Percentiles rank a stretch among this genome's conserved stretches.
phyloP scores from a whole-genome alignment of 92 coral and sea anemone species.

The Isaurus tuberculatus region DNA sequence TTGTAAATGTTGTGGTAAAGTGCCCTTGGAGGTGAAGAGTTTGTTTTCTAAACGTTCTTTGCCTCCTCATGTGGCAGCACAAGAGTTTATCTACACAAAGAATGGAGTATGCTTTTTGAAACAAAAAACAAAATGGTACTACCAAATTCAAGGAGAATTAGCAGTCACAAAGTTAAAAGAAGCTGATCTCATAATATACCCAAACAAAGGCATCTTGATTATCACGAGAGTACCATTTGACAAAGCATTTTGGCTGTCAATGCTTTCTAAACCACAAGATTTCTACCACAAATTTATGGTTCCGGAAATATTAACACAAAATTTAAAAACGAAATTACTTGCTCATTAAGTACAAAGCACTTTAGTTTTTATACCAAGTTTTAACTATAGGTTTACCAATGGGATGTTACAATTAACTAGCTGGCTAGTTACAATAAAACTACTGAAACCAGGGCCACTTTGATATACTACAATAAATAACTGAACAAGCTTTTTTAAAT shows the following conservation, averaged over 20 bases:
- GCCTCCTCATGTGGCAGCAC: slow-evolving; percentile 54
- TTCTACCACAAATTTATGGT: slow-evolving; percentile 9
- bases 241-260: slow-evolving; percentile 39
- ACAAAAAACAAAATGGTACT: slow-evolving; percentile 59
- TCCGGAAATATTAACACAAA: slow-evolving; percentile 56
- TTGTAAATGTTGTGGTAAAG: slow-evolving; percentile 50
- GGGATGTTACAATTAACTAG: too few species aligned
- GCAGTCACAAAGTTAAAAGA: slow-evolving; percentile 13
- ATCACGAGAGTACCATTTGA: slow-evolving; percentile 40
- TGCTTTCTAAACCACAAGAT: slow-evolving; percentile 4
- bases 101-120: slow-evolving; percentile 30
- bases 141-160: slow-evolving; percentile 55
- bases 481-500: slow-evolving; percentile 19
- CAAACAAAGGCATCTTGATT: slow-evolving; percentile 60
- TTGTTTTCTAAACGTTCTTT: slow-evolving; percentile 54
- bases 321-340: too few species aligned
- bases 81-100: slow-evolving; percentile 39
- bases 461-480: too few species aligned
- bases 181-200: slow-evolving; percentile 57
- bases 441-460: too few species aligned
- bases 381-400: too few species aligned
- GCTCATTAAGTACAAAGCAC: too few species aligned
- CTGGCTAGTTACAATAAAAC: too few species aligned
- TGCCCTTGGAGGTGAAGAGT: slow-evolving; percentile 55
- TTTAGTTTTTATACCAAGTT: too few species aligned